Conservation (phyloP, 2,797 vertebrate genomes). For the Sebastes diploproa region DNA sequence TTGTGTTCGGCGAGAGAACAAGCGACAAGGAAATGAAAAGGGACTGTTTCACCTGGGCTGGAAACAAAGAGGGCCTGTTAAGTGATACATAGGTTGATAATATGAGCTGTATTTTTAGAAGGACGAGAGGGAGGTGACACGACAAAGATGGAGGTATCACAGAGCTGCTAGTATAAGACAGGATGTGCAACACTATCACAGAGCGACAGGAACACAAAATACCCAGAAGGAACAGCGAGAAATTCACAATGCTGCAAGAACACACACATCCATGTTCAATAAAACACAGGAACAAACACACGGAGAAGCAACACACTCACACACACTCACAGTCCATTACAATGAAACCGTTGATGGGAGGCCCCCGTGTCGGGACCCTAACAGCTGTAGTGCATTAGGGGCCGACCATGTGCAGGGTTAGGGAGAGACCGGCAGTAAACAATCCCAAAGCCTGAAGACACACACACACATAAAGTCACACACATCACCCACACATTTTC, state of each 20-base stretch:
- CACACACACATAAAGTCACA: conserved; percentile 42
- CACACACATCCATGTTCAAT: background rate
- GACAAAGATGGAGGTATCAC: conserved; percentile 13
- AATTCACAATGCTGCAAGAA: conserved; percentile 12
- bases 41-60: conserved; percentile 31
- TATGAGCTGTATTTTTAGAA: conserved; percentile 6
- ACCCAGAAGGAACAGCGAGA: conserved; percentile 17
- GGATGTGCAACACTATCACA: background rate
- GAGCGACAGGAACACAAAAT: background rate
- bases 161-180: conserved; percentile 9
- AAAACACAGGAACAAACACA: conserved; percentile 32
- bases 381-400: conserved; percentile 92
- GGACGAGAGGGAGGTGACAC: conserved; percentile 4
- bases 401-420: conserved; percentile 77
- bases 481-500: conserved; percentile 58
- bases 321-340: conserved; percentile 49
- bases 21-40: conserved; percentile 7
- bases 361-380: conserved; percentile 75
- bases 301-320: background rate
- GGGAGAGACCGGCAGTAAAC: conserved; percentile 81
- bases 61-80: conserved; percentile 41
- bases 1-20: conserved; percentile 10
- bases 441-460: conserved; percentile 63
- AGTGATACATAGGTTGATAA: conserved; percentile 25
- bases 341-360: conserved; percentile 79